Percentiles rank a stretch among this genome's conserved stretches.
These are phyloP conservation scores for Lathamus discolor DNA, from an alignment of 2,113 vertebrate species.

Conservation along the genomic window DNA sequence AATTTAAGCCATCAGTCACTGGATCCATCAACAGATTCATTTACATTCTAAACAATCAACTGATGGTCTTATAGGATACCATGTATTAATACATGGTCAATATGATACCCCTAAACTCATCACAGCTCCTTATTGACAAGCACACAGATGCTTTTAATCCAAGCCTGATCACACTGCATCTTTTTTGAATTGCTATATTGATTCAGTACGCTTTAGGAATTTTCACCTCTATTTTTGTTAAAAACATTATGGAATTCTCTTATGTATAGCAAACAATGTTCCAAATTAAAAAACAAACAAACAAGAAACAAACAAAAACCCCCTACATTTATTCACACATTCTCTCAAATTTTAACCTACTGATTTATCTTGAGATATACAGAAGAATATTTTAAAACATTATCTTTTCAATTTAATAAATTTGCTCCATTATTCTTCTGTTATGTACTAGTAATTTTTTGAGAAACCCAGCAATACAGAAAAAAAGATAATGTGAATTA, in stretches of 20 bases:
- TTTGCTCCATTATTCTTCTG: not conserved
- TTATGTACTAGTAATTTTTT: not conserved
- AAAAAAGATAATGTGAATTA: not conserved
- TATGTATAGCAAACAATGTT: not conserved
- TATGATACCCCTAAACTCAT: slow-evolving; percentile 77
- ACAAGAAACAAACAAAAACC: not conserved
- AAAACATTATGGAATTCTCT: slow-evolving; percentile 18
- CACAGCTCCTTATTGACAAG: slow-evolving; percentile 81
- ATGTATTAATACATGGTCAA: slow-evolving; percentile 90
- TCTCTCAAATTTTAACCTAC: not conserved
- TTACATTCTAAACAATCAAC: slow-evolving; percentile 97
- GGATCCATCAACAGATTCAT: slow-evolving; percentile 92
- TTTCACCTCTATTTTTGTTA: slow-evolving; percentile 65
- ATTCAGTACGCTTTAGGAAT: slow-evolving; percentile 77
- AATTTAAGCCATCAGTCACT: slow-evolving; percentile 97
- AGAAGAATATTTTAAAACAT: not conserved
- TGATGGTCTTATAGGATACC: slow-evolving; percentile 85
- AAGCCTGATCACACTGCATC: slow-evolving; percentile 76
- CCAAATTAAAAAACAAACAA: not conserved
- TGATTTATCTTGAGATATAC: not conserved
- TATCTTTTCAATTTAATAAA: not conserved
- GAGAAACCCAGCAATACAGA: not conserved
- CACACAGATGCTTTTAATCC: slow-evolving; percentile 81
- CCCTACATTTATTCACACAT: not conserved
- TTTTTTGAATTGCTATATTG: slow-evolving; percentile 75